phyloP scores from a whole-genome alignment of 2,113 vertebrate genomes.

The Genyomyrus donnyi region DNA sequence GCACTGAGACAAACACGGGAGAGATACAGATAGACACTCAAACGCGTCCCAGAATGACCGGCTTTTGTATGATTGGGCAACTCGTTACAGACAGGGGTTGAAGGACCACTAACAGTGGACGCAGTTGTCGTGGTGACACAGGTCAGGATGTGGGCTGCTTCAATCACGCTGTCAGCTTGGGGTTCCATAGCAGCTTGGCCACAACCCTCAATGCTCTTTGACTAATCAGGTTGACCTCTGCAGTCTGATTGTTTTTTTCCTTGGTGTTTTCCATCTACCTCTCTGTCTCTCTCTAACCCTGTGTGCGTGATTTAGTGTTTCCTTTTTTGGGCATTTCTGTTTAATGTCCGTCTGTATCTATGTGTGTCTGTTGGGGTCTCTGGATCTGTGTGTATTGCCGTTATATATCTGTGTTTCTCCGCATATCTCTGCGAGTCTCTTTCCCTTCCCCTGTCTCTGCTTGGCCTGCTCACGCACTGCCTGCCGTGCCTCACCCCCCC shows the following conservation, averaged over 20 bases:
- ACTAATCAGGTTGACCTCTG: constrained; percentile 22
- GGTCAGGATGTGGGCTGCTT: neutral
- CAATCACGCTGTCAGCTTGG: neutral
- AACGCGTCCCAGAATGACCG: neutral
- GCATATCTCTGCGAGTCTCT: neutral
- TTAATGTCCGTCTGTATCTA: neutral
- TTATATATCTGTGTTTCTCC: neutral
- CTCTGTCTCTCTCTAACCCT: constrained; percentile 19
- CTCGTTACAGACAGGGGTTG: neutral
- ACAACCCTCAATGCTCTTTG: neutral
- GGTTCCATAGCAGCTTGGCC: neutral
- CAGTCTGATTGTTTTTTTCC: constrained; percentile 32
- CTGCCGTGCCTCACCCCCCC: neutral
- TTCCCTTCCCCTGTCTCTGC: constrained; percentile 13
- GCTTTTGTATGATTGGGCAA: neutral
- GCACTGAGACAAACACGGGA: neutral
- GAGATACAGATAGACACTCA: neutral
- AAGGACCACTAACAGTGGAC: neutral
- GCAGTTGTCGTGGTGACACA: neutral
- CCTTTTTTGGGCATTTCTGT: neutral
- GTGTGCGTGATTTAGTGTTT: neutral
- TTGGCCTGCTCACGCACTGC: constrained; percentile 6
- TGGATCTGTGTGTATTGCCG: neutral
- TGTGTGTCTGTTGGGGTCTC: neutral
- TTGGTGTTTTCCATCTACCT: constrained; percentile 14